Percentiles rank a stretch among this genome's conserved stretches.
phyloP scores from a whole-genome alignment of 2,888 invertebrate genomes.

The Chloroclysta siterata region DNA sequence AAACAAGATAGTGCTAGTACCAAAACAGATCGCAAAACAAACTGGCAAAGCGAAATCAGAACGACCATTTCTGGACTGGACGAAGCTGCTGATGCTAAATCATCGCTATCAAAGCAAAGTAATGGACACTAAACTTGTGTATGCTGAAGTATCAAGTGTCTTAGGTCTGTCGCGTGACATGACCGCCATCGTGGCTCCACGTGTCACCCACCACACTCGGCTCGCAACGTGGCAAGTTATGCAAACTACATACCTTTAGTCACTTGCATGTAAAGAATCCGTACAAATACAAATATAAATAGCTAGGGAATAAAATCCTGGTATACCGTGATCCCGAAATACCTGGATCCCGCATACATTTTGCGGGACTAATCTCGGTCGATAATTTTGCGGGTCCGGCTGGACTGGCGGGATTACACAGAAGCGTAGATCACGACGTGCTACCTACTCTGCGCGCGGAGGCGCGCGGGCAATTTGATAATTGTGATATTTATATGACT shows the following conservation, averaged over 20 bases:
- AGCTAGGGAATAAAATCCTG: no score
- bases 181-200: slow-evolving; percentile 50
- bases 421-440: no score
- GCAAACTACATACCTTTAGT: slow-evolving; percentile 51
- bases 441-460: no score
- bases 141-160: slow-evolving; percentile 33
- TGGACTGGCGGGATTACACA: no score
- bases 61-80: neutral
- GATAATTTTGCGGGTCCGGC: no score
- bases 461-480: no score
- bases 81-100: slow-evolving; percentile 8
- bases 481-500: no score
- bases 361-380: no score
- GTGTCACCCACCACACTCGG: slow-evolving; percentile 57
- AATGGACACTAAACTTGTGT: slow-evolving; percentile 47
- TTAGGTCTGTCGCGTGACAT: slow-evolving; percentile 52
- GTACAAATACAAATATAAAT: slow-evolving; percentile 36
- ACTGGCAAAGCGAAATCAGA: slow-evolving; percentile 18
- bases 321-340: no score
- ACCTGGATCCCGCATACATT: no score
- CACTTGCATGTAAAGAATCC: slow-evolving; percentile 37
- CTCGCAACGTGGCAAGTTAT: slow-evolving; percentile 62
- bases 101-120: slow-evolving; percentile 36
- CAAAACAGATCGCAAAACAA: slow-evolving; percentile 21
- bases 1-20: slow-evolving; percentile 11